Evolutionary conservation across 2,797 vertebrate species (phyloP).

Genomic region (Cyprinodon diabolis): DNA sequence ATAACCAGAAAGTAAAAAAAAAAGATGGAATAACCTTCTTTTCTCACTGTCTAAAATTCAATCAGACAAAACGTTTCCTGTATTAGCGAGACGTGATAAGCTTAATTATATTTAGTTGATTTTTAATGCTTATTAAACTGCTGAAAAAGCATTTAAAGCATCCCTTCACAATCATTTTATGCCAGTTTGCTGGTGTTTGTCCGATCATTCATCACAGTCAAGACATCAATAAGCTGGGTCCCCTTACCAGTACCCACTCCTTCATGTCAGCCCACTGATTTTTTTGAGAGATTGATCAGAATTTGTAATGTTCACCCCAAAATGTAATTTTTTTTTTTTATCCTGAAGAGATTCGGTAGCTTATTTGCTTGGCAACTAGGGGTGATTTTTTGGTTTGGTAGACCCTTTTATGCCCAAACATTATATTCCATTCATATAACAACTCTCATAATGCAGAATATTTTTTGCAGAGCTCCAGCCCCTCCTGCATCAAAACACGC

Average conservation of each 20-base stretch:
- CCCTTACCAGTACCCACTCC: not conserved
- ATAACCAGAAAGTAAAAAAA: constrained; percentile 22
- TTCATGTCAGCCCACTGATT: not conserved
- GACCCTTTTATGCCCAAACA: not conserved
- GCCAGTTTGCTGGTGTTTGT: not conserved
- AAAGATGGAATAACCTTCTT: not conserved
- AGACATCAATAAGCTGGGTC: not conserved
- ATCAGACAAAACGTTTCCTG: not conserved
- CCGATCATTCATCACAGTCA: not conserved
- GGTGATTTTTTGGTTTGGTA: not conserved
- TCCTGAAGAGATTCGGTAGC: not conserved
- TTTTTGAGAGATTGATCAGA: not conserved
- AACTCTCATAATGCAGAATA: not conserved
- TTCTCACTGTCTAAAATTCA: not conserved
- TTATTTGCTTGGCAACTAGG: not conserved
- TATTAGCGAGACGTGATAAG: not conserved
- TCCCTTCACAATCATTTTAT: not conserved
- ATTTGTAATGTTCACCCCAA: not conserved
- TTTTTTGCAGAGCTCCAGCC: not conserved
- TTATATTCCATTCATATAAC: not conserved
- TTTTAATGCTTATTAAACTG: not conserved
- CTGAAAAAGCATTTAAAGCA: not conserved
- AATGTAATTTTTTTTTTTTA: not conserved
- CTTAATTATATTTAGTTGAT: not conserved
- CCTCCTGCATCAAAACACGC: not conserved